Evolutionary conservation across 2,888 invertebrate species (phyloP).

Genomic region (Pollenia angustigena): DNA sequence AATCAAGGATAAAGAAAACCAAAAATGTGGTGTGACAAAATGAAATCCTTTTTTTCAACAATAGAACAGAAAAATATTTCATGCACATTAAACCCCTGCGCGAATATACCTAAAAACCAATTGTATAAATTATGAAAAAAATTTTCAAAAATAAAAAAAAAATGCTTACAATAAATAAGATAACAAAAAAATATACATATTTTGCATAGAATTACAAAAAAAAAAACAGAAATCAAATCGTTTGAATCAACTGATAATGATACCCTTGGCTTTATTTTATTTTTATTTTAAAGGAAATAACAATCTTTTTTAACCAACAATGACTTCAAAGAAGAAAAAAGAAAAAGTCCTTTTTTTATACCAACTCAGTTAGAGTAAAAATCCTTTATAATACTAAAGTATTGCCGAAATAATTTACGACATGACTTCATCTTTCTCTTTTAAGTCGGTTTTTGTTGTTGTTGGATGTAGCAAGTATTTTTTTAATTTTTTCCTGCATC

Average conservation of each 20-base stretch:
- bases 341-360: constrained; percentile 46
- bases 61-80: neutral
- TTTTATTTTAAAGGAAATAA: neutral
- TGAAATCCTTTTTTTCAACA: constrained; percentile 13
- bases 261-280: constrained; percentile 10
- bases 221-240: constrained; percentile 1
- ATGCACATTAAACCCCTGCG: constrained; percentile 29
- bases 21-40: constrained; percentile 65
- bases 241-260: constrained; percentile 46
- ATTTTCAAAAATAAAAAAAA: constrained; percentile 13
- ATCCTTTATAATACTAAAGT: constrained; percentile 80
- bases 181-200: neutral
- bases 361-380: constrained; percentile 50
- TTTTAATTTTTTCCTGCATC: constrained; percentile 26
- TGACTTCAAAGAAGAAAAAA: constrained; percentile 14
- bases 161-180: constrained; percentile 10
- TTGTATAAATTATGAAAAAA: constrained; percentile 17
- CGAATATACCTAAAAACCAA: constrained; percentile 12
- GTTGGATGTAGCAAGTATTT: constrained; percentile 50
- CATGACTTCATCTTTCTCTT: constrained; percentile 78
- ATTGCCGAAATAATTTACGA: constrained; percentile 79
- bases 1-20: constrained; percentile 64
- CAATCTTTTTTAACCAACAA: constrained; percentile 10
- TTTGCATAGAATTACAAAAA: constrained; percentile 46
- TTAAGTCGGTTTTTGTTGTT: constrained; percentile 8